Conservation (phyloP, 2,797 vertebrate species). For the Parambassis ranga region DNA sequence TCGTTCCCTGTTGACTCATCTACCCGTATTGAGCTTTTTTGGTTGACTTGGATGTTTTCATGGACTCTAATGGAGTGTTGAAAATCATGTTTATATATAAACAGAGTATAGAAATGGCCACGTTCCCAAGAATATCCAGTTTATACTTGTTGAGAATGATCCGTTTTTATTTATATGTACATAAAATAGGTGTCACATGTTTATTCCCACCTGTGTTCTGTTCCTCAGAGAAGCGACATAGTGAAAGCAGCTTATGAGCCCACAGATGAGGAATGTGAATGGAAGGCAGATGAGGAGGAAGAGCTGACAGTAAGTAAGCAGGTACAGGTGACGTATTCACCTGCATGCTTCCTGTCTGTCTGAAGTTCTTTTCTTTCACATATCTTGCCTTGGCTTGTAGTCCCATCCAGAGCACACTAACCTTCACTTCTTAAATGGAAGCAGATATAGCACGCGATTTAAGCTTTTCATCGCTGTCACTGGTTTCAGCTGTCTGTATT, state of each 20-base stretch:
- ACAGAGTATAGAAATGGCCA: not conserved
- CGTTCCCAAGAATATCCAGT: not conserved
- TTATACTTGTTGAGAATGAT: no score
- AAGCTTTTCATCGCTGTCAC: not conserved
- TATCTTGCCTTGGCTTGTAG: not conserved
- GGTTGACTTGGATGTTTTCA: not conserved
- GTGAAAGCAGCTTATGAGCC: conserved; percentile 97
- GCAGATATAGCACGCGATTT: no score
- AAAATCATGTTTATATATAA: conserved; percentile 6
- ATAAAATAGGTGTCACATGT: no score
- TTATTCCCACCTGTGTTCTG: not conserved
- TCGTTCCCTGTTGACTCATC: not conserved
- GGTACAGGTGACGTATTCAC: conserved; percentile 76
- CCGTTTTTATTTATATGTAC: no score
- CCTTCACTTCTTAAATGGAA: not conserved
- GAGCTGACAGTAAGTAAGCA: conserved; percentile 94
- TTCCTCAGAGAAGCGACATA: conserved; percentile 91
- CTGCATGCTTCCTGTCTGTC: conserved; percentile 56
- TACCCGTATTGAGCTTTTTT: not conserved
- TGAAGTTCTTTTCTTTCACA: not conserved
- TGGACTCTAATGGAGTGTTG: not conserved
- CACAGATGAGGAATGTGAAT: conserved; percentile 97
- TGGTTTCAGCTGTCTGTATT: not conserved
- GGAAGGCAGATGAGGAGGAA: conserved; percentile 95
- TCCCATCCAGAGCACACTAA: not conserved